Base-by-base conservation (phyloP, 2,797 vertebrate genomes). In the Poeciliopsis gracilis region DNA sequence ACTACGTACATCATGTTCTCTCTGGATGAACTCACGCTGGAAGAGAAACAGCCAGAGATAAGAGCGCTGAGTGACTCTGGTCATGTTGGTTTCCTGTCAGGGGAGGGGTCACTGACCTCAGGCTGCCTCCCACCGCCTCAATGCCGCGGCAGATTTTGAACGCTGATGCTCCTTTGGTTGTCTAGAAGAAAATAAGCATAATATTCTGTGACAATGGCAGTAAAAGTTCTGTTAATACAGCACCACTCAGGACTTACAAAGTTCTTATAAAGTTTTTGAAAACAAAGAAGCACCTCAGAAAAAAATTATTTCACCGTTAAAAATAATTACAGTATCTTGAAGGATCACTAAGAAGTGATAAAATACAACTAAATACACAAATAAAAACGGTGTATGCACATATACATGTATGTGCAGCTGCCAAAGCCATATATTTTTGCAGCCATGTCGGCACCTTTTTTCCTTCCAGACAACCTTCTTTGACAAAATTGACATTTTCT, bases 131-230 rank as follows among this genome's bases (percentile, higher is more conserved):
- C 78, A 99, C 96, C 73, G 97, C 97, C 95, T 99, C 98, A 49
- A 99, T 91, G 79, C 97, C 97, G 59, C 96, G 97, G 75, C 97
- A 98, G 90, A 99, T 98, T 93, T 94, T 97, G 88, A 99, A 99
- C 72, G 97, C 94, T 1, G 98, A 99, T 0, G 97, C 97, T 92
- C 98, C 98, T 94, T 99, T 99, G 74, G 98, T 99, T 20, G 97
- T 98, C 98, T 99, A 87, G 23, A 86, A n/a, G 8, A 10, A 63
- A 3, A 84, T 77, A 77, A 20, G 18, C 3, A 49, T 28, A 13
- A 43, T 57, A 57, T 28, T 25, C 12, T 11, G 3, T 74, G 33
- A 55, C 13, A 73, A 46, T 45, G 28, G 2, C 18, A 41, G 23
- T 33, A 15, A 33, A 20, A 15, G 12, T 23, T 36, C 61, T 63